phyloP scores from a whole-genome alignment of 1,140 invertebrate species.

The Ceratitis capitata region DNA sequence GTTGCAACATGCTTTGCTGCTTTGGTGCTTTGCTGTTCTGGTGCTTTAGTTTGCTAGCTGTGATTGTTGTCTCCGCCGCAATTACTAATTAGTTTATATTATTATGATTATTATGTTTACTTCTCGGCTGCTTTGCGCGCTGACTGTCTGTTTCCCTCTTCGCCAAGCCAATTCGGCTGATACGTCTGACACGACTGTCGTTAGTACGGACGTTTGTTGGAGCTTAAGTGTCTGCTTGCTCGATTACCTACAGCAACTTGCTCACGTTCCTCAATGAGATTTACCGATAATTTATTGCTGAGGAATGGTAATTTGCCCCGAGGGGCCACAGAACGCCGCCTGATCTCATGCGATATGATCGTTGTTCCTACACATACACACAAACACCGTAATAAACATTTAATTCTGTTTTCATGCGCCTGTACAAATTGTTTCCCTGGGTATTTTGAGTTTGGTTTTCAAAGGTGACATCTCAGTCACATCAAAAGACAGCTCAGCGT shows the following conservation, averaged over 20 bases:
- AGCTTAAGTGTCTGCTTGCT: neutral
- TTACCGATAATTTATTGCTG: constrained; percentile 25
- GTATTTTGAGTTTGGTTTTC: neutral
- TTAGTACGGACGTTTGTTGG: neutral
- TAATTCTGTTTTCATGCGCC: no score
- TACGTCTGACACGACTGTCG: neutral
- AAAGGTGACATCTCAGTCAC: no score
- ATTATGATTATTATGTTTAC: constrained; percentile 26
- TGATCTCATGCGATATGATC: neutral
- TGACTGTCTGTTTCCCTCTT: neutral
- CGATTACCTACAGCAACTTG: no score
- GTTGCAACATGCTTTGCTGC: neutral
- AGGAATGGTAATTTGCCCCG: constrained; percentile 25
- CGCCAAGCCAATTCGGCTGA: neutral
- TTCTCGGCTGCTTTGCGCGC: neutral
- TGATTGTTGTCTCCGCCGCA: constrained; percentile 31
- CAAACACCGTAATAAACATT: no score
- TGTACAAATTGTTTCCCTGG: neutral
- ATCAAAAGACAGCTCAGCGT: no score
- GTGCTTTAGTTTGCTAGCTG: neutral
- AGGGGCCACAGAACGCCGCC: neutral
- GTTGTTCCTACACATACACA: neutral
- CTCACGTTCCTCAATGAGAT: constrained; percentile 13
- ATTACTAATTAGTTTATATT: constrained; percentile 38
- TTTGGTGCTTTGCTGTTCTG: no score